A percentile compares a stretch with the other conserved stretches of the same genome.
Conservation (phyloP, 2,113 vertebrate species). For the Scatophagus argus region DNA sequence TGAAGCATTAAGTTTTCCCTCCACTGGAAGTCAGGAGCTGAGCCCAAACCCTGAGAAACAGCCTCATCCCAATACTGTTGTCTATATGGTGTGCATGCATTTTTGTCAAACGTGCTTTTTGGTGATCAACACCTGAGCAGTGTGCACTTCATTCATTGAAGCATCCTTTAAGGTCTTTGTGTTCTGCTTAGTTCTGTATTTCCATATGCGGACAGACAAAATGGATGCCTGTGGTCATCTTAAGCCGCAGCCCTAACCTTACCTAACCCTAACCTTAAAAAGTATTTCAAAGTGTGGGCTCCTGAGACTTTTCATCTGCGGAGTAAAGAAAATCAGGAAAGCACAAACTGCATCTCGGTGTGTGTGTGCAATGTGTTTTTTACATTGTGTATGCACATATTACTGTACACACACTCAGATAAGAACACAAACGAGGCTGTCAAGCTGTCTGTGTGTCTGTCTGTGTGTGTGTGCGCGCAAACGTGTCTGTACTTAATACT, state of each 20-base stretch:
- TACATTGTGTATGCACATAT: background rate
- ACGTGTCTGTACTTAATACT: background rate
- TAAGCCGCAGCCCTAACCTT: background rate
- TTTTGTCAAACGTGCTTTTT: too few relatives aligned
- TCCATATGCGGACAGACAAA: slow-evolving; percentile 3
- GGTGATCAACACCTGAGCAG: background rate
- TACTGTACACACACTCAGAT: background rate
- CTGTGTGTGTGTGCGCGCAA: background rate
- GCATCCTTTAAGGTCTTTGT: slow-evolving; percentile 10
- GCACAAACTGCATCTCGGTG: background rate
- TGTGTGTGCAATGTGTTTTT: background rate
- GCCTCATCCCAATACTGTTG: too few relatives aligned
- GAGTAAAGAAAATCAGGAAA: background rate
- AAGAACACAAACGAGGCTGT: background rate
- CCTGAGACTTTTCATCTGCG: too few relatives aligned
- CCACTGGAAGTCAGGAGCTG: too few relatives aligned
- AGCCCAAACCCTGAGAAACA: too few relatives aligned
- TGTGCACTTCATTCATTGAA: background rate
- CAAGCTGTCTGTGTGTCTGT: background rate
- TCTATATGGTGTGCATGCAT: too few relatives aligned
- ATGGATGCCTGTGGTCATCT: background rate
- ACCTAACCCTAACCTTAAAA: too few relatives aligned
- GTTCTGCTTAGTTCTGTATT: background rate
- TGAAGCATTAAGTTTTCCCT: too few relatives aligned
- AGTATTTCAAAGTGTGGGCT: background rate